phyloP scores from a whole-genome alignment of 2,797 vertebrate genomes.

The Danio choprae region DNA sequence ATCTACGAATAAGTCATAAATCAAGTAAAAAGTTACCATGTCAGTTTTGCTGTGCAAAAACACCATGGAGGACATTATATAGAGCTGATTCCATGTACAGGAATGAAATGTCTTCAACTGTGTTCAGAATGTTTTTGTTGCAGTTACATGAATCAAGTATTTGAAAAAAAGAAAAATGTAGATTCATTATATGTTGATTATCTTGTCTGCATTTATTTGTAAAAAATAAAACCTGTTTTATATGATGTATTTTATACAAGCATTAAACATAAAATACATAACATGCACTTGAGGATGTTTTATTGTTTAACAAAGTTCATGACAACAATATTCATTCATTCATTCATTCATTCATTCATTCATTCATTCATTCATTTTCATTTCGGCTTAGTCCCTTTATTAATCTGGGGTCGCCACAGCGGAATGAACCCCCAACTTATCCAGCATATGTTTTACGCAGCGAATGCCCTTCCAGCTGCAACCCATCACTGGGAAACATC shows the following conservation, averaged over 20 bases:
- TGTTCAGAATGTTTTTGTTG: neutral
- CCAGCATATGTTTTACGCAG: too few species aligned
- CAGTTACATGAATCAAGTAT: constrained; percentile 12
- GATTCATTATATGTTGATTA: neutral
- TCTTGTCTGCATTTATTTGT: constrained; percentile 16
- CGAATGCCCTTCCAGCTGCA: too few species aligned
- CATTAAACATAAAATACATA: constrained; percentile 22
- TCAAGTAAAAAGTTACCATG: constrained; percentile 20
- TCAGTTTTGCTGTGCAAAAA: constrained; percentile 28
- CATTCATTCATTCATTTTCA: too few species aligned
- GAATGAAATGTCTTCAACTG: constrained; percentile 20
- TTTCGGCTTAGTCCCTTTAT: too few species aligned
- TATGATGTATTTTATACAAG: constrained; percentile 41
- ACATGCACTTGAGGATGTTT: neutral
- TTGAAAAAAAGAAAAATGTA: neutral
- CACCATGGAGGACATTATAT: constrained; percentile 1
- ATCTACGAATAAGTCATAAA: neutral
- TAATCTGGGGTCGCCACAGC: too few species aligned
- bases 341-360: too few species aligned
- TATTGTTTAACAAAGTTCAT: neutral
- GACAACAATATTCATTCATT: too few species aligned
- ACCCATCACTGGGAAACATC: too few species aligned
- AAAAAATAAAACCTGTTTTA: constrained; percentile 16
- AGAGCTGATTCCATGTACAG: constrained; percentile 32
- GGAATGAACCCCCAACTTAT: too few species aligned